Percentiles rank a stretch among this genome's conserved stretches.
Conservation (phyloP, 2,797 vertebrate species). For the Allobates femoralis region DNA sequence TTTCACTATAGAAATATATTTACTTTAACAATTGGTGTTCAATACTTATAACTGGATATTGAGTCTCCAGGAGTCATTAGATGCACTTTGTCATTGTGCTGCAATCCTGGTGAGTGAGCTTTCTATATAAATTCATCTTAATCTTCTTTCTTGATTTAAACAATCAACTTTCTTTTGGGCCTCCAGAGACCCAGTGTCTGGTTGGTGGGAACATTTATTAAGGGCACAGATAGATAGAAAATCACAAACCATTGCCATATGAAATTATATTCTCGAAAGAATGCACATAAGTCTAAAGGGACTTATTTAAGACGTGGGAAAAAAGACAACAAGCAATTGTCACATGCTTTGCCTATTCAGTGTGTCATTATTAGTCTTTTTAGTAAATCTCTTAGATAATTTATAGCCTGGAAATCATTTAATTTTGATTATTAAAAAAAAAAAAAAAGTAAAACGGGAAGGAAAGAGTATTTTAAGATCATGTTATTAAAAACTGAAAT, state of each 20-base stretch:
- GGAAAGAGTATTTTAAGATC: not conserved
- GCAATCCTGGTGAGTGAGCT: not conserved
- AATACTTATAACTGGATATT: not conserved
- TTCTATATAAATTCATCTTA: not conserved
- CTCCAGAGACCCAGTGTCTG: not conserved
- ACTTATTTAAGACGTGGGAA: not conserved
- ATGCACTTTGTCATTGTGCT: not conserved
- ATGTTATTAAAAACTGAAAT: not conserved
- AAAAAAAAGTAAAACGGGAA: not conserved
- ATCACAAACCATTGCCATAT: not conserved
- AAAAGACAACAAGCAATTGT: not conserved
- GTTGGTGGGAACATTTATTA: conserved; percentile 21
- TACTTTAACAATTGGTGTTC: no score
- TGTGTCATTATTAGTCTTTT: not conserved
- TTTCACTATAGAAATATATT: no score
- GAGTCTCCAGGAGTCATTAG: not conserved
- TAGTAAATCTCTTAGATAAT: not conserved
- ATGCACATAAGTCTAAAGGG: not conserved
- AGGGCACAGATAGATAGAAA: not conserved
- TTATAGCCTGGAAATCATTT: not conserved
- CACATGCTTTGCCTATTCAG: not conserved
- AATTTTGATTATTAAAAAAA: not conserved
- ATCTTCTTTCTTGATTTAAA: not conserved
- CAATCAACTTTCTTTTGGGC: not conserved
- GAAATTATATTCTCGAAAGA: not conserved